These are phyloP conservation scores for Ginglymostoma cirratum DNA, from an alignment of 2,113 vertebrate species.

Conservation along the genomic window DNA sequence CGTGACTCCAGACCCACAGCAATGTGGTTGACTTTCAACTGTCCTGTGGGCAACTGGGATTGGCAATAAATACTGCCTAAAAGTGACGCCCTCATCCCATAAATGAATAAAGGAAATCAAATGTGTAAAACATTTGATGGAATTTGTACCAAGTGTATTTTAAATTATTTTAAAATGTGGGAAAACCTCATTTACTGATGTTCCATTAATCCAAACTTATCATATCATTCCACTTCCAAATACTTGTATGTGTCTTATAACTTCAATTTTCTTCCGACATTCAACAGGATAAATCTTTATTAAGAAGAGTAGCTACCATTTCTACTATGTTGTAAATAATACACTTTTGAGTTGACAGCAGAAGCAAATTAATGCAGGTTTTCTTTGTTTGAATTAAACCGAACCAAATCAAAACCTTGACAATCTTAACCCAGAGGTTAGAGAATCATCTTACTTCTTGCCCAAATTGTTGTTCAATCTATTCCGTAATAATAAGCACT, in stretches of 20 bases:
- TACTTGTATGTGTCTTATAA: background rate
- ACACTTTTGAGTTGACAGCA: background rate
- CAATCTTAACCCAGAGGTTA: background rate
- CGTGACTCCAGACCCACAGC: no score
- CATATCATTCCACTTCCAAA: background rate
- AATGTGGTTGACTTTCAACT: no score
- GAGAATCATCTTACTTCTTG: background rate
- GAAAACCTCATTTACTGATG: background rate
- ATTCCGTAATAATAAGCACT: no score
- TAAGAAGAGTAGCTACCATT: background rate
- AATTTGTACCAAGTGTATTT: background rate
- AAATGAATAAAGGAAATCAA: background rate
- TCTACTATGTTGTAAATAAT: background rate
- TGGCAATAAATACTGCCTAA: no score
- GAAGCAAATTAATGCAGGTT: background rate
- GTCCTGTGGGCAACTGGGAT: no score
- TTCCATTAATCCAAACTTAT: background rate
- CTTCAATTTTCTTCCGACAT: background rate
- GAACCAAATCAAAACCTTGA: background rate
- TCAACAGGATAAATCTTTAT: background rate
- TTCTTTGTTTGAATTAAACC: background rate
- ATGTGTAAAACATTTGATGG: background rate
- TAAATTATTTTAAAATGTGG: background rate
- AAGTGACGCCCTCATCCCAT: no score
- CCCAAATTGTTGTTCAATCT: background rate